Evolutionary conservation across 2,797 vertebrate genomes (phyloP).

Genomic region (Acanthis flammea): DNA sequence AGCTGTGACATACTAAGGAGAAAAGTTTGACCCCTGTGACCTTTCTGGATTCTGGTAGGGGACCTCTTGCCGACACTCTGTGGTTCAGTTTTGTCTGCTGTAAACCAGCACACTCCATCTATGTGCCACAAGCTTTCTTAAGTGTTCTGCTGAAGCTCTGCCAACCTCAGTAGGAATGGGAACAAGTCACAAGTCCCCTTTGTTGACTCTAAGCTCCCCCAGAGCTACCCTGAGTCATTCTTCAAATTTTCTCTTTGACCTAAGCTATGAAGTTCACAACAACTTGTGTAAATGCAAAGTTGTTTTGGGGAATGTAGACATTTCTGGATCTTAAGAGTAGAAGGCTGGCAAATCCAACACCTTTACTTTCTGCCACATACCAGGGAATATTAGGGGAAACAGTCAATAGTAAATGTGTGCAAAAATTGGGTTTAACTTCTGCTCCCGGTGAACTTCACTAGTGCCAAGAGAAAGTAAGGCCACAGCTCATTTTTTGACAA

Average conservation of each 20-base stretch:
- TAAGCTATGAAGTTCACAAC: not conserved
- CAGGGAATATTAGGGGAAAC: not conserved
- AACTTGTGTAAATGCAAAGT: not conserved
- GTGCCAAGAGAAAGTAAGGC: not conserved
- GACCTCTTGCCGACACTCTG: not conserved
- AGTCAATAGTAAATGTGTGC: not conserved
- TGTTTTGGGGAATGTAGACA: not conserved
- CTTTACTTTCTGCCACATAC: not conserved
- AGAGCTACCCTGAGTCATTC: not conserved
- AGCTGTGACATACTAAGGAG: not conserved
- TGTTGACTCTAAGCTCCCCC: not conserved
- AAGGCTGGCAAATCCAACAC: not conserved
- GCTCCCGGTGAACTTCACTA: not conserved
- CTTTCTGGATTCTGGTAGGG: not conserved
- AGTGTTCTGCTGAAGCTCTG: not conserved
- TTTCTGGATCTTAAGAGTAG: not conserved
- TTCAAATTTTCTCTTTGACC: not conserved
- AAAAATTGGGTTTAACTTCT: not conserved
- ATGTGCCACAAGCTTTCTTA: not conserved
- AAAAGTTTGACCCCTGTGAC: not conserved
- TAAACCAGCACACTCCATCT: not conserved
- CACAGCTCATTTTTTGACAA: not conserved
- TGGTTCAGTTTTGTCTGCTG: not conserved
- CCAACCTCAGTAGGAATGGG: not conserved
- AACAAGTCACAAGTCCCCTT: not conserved